Conservation (phyloP, 64 coral and sea anemone species). For the Pocillopora damicornis region DNA sequence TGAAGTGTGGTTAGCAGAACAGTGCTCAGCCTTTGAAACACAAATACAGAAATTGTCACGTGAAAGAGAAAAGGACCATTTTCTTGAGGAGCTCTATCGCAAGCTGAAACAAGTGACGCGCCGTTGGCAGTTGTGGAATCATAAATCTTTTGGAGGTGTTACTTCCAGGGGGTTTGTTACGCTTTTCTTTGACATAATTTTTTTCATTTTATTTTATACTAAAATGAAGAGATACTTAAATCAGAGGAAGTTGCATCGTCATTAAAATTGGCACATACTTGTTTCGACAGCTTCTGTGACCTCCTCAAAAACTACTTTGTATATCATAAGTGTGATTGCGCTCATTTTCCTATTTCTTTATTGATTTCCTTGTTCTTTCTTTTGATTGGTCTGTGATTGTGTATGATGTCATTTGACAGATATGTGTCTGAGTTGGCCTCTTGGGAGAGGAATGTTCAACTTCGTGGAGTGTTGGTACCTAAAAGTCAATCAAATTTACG, state of each 20-base stretch:
- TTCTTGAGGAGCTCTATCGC: slow-evolving; percentile 84
- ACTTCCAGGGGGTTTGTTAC: slow-evolving; percentile 75
- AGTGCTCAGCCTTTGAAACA: slow-evolving; percentile 90
- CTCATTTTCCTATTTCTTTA: neutral
- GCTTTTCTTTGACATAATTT: neutral
- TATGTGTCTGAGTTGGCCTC: slow-evolving; percentile 76
- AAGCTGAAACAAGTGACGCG: slow-evolving; percentile 88
- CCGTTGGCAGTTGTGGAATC: slow-evolving; percentile 97
- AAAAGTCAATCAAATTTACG: slow-evolving; percentile 49
- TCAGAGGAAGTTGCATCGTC: too few species aligned
- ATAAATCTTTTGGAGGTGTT: slow-evolving; percentile 87
- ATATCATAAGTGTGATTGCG: neutral
- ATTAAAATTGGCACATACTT: too few species aligned
- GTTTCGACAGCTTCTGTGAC: too few species aligned
- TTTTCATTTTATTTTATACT: too few species aligned
- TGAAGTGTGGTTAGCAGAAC: slow-evolving; percentile 92
- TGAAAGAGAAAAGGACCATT: slow-evolving; percentile 68
- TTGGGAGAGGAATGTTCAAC: slow-evolving; percentile 75
- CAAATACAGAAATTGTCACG: slow-evolving; percentile 61
- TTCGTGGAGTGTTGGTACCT: slow-evolving; percentile 59
- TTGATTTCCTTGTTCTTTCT: neutral
- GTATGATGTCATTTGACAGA: slow-evolving; percentile 11
- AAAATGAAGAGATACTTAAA: too few species aligned
- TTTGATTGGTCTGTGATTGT: neutral
- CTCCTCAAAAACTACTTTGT: too few species aligned